Evolutionary conservation across 1,140 invertebrate species (phyloP), one percentile per base, ranked within the genome.

Genomic region (Heliothis subflexa): DNA sequence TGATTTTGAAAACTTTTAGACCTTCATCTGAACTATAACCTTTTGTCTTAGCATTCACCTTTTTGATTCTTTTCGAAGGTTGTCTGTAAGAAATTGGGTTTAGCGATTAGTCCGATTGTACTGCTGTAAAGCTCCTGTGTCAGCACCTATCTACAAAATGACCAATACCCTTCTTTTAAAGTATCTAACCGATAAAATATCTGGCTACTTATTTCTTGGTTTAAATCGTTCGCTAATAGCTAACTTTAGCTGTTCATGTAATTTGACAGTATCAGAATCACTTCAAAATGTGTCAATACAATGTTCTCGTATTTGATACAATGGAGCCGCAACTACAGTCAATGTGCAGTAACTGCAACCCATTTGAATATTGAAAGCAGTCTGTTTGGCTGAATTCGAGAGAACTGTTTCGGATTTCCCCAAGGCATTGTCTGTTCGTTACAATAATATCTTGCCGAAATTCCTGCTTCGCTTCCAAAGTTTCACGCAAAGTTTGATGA

Each of bases 331-430:
- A 72, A 40, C 52, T n/a, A 52, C 11, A 14, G 50, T 52, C 55
- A 72, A 28, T 72, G 68, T n/a, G 68, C 11, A 14, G 50, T 52
- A 72, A 72, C 25, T 72, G 68, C 68, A 72, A 33, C 50, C 68
- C 10, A 72, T 72, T 72, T 72, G 68, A 72, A 72, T 72, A 73
- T 59, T 55, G 50, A 57, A 73, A n/a, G 71, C 14, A 18, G 33
- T 25, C 40, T 72, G 52, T 47, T 57, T 47, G 52, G 14, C 21
- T 21, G 52, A 55, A 55, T 55, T 73, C 54, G n/a, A n/a, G 71
- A 55, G 54, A 73, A 47, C 71, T 10, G 71, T 73, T 47, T 7
- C 13, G n/a, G 52, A 54, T 54, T 54, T 54, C 68, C 68, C 50
- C 16, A n/a, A n/a, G 40, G 52, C 13, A 21, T 45, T 40, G 10